Evolutionary conservation across 2,113 vertebrate species (phyloP).

Genomic region (Sporophila hypoxantha): DNA sequence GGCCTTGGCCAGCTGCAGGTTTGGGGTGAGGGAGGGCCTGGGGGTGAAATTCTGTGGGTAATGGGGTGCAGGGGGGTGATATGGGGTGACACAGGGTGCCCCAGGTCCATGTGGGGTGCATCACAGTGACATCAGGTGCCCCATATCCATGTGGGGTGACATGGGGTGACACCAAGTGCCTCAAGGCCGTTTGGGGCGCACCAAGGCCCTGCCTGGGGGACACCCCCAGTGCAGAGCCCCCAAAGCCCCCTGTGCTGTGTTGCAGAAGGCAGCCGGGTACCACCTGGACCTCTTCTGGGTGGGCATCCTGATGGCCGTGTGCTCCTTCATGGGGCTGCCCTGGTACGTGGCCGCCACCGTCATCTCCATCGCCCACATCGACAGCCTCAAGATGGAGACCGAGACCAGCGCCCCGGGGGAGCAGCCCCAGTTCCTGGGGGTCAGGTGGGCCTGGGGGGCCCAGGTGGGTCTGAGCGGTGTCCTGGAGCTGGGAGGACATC

Average conservation of each 20-base stretch:
- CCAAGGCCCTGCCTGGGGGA: too few species aligned
- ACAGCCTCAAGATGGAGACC: slow-evolving; percentile 96
- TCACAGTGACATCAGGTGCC: too few species aligned
- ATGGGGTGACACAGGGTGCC: not conserved
- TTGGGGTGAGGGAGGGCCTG: not conserved
- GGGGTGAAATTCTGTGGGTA: not conserved
- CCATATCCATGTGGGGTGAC: not conserved
- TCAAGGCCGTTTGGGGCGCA: too few species aligned
- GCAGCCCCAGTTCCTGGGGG: slow-evolving; percentile 93
- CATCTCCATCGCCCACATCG: slow-evolving; percentile 97
- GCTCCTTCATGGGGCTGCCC: slow-evolving; percentile 92
- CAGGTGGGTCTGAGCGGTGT: slow-evolving; percentile 48
- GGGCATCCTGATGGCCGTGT: slow-evolving; percentile 86
- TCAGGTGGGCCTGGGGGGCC: slow-evolving; percentile 66
- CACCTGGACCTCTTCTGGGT: slow-evolving; percentile 96
- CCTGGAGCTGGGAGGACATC: not conserved
- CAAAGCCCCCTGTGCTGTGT: not conserved
- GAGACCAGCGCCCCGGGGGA: slow-evolving; percentile 94
- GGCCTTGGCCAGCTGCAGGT: not conserved
- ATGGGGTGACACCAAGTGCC: too few species aligned
- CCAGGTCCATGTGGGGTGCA: too few species aligned
- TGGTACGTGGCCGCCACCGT: slow-evolving; percentile 97
- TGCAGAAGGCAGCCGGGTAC: slow-evolving; percentile 92
- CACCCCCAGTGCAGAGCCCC: not conserved
- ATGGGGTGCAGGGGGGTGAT: rapidly evolving